Evolutionary conservation across 2,888 invertebrate genomes (phyloP).

Genomic region (Stomorhina lunata): DNA sequence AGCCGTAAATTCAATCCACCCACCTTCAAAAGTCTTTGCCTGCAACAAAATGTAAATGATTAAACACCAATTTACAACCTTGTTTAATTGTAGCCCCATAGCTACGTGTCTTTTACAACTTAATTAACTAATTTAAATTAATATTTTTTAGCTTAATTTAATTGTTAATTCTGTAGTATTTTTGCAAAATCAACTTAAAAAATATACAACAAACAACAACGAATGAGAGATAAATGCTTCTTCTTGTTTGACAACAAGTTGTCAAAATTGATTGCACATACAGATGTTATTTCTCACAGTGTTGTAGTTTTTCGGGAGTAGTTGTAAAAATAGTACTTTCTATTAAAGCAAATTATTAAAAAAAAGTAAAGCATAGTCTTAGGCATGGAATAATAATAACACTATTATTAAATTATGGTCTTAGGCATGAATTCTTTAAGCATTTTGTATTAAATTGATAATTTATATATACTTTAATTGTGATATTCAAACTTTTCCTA

Average conservation of each 20-base stretch:
- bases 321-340: slow-evolving; percentile 1
- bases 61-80: slow-evolving; percentile 38
- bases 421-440: no score
- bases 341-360: neutral
- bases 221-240: slow-evolving; percentile 35
- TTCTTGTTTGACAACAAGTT: slow-evolving; percentile 59
- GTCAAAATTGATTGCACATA: slow-evolving; percentile 32
- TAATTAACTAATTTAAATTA: slow-evolving; percentile 27
- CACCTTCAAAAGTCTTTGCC: slow-evolving; percentile 50
- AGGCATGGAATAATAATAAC: no score
- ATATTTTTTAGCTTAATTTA: slow-evolving; percentile 26
- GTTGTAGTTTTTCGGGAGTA: slow-evolving; percentile 3
- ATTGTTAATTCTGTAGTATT: slow-evolving; percentile 14
- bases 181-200: slow-evolving; percentile 51
- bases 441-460: no score
- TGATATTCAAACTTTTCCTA: no score
- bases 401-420: no score
- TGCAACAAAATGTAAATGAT: slow-evolving; percentile 44
- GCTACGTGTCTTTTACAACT: slow-evolving; percentile 11
- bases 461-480: no score
- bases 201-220: slow-evolving; percentile 54
- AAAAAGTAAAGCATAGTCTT: no score
- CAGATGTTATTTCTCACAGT: slow-evolving; percentile 12
- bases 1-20: slow-evolving; percentile 32
- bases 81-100: slow-evolving; percentile 56